Evolutionary conservation across 92 coral and sea anemone genomes (phyloP).

Genomic region (Zoanthus solanderi): DNA sequence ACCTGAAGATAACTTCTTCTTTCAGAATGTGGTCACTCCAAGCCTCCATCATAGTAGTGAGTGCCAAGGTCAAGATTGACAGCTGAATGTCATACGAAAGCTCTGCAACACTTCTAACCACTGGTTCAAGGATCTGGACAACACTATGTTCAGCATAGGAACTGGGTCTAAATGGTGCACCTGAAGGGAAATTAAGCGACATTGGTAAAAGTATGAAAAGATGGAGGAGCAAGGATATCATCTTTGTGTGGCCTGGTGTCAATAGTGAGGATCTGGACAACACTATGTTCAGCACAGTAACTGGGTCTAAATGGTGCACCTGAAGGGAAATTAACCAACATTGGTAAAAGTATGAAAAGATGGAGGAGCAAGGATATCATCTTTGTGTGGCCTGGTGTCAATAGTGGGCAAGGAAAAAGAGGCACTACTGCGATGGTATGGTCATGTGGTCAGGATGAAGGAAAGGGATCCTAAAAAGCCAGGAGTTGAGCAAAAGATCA

Average conservation of each 20-base stretch:
- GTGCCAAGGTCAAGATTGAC: slow-evolving; percentile 71
- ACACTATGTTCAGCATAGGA: slow-evolving; percentile 92
- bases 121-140: slow-evolving; percentile 88
- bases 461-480: no score
- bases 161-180: slow-evolving; percentile 79
- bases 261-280: slow-evolving; percentile 69
- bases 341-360: not conserved
- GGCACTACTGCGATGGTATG: no score
- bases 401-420: no score
- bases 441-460: no score
- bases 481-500: no score
- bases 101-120: slow-evolving; percentile 68
- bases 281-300: slow-evolving; percentile 89
- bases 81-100: slow-evolving; percentile 68
- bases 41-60: slow-evolving; percentile 90
- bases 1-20: slow-evolving; percentile 93
- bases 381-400: no score
- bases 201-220: not conserved
- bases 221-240: not conserved
- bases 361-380: not conserved
- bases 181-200: slow-evolving; percentile 37
- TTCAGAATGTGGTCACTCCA: slow-evolving; percentile 94
- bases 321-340: slow-evolving; percentile 1
- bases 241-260: no score
- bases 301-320: slow-evolving; percentile 83